Evolutionary conservation across 2,797 vertebrate species (phyloP), one percentile per base, ranked within the genome.

Genomic region (Micromesistius poutassou): DNA sequence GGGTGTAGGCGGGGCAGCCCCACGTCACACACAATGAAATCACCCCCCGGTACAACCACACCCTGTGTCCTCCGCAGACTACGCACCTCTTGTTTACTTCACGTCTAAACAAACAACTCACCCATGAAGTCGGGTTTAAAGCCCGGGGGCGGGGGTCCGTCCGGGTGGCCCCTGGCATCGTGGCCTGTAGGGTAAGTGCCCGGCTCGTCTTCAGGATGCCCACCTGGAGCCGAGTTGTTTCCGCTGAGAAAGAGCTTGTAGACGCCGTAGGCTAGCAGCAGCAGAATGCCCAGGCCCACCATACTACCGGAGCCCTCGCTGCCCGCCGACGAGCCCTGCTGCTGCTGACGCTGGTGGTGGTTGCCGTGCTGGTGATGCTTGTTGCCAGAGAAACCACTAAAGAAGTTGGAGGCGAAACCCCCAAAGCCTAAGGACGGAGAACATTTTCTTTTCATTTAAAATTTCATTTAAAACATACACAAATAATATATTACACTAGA

Each of bases 51-150:
- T 38, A 38, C 9, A 38, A 38, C 36, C 2, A 38, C 36, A 38
- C 36, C 36, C 36, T 38, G 9, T 38, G 36, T 10, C 36, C 36
- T n/a, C 36, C 36, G 36, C 36, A 38, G 36, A 38, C 36, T 10
- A 38, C 36, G 36, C 36, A 38, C 36, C 36, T 38, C 36, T 38
- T 38, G 36, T 38, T 38, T 8, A 10, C 36, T 38, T 38, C 35
- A 36, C 0, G 7, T 38, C 7, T 38, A 74, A 79, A 28, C 71
- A 38, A 74, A 77, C 35, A 3, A 74, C 78, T 30, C 88, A 97
- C 97, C 96, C 93, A 96, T 93, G 84, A 93, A 97, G 74, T 93
- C 91, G 1, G 96, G 86, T 81, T 96, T 97, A 85, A 98, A 98
- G 75, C 97, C 97, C 14, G 97, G 94, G 2, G 96, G 96, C 33